Conservation (phyloP, 2,113 vertebrate genomes). For the Varanus salvator region DNA sequence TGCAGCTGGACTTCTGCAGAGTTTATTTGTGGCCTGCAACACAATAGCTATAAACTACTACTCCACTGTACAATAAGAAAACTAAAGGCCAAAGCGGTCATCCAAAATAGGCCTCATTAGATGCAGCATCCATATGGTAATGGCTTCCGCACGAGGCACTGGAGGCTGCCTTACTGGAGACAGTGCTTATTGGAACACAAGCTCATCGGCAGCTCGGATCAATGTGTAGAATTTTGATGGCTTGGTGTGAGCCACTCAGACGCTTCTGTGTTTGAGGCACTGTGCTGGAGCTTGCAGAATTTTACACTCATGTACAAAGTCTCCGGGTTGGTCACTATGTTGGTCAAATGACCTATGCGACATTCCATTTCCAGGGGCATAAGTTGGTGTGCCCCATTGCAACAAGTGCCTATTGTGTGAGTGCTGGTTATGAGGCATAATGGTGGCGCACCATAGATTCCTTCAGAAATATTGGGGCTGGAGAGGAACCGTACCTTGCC, state of each 20-base stretch:
- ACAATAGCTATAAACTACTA: slow-evolving; percentile 7
- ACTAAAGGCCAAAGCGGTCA: slow-evolving; percentile 35
- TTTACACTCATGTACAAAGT: background rate
- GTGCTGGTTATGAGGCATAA: background rate
- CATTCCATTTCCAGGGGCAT: background rate
- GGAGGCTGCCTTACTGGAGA: slow-evolving; percentile 1
- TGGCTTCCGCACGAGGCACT: slow-evolving; percentile 2
- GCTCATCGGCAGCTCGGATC: slow-evolving; percentile 2
- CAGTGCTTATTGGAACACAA: slow-evolving; percentile 2
- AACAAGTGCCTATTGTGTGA: background rate
- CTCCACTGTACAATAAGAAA: slow-evolving; percentile 26
- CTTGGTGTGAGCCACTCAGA: background rate
- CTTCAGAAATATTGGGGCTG: background rate
- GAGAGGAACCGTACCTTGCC: background rate
- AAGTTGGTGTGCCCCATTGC: background rate
- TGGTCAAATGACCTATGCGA: background rate
- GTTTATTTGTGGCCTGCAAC: slow-evolving; percentile 22
- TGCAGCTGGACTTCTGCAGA: background rate
- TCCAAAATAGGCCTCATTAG: background rate
- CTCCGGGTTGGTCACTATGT: background rate
- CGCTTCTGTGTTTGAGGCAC: background rate
- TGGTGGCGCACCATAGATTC: background rate
- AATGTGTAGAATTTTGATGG: slow-evolving; percentile 12
- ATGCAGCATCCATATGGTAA: slow-evolving; percentile 32
- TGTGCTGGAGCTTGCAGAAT: background rate